Percentiles rank a stretch among this genome's conserved stretches.
These are phyloP conservation scores for Thermophis baileyi DNA, from an alignment of 2,113 vertebrate species.

Conservation along the genomic window DNA sequence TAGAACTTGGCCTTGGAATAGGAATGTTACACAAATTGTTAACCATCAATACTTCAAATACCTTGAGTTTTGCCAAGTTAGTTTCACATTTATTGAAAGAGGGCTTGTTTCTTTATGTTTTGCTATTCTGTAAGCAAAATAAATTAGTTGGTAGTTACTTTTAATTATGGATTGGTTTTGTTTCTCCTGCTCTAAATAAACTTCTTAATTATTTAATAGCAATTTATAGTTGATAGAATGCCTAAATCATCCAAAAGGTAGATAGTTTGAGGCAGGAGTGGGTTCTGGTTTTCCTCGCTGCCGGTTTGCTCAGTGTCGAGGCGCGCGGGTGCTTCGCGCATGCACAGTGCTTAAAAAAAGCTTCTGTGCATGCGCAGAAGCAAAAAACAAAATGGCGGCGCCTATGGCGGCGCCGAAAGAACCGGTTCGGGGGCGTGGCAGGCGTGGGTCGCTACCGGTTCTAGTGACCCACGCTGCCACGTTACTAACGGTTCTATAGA, in stretches of 20 bases:
- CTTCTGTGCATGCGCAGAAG: no score
- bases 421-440: no score
- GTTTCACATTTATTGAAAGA: not conserved
- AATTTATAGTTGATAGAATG: not conserved
- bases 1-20: not conserved
- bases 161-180: not conserved
- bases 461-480: no score
- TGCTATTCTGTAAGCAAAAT: not conserved
- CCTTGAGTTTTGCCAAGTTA: not conserved
- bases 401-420: no score
- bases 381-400: no score
- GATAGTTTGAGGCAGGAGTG: accelerated
- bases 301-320: no score
- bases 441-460: no score
- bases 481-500: no score
- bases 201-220: not conserved
- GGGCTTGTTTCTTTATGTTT: not conserved
- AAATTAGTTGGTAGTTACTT: not conserved
- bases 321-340: no score
- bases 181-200: not conserved
- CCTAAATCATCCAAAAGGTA: not conserved
- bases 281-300: no score
- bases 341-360: no score
- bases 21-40: not conserved
- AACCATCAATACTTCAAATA: not conserved